Evolutionary conservation across 2,797 vertebrate species (phyloP).

Genomic region (Clarias platycephalus): DNA sequence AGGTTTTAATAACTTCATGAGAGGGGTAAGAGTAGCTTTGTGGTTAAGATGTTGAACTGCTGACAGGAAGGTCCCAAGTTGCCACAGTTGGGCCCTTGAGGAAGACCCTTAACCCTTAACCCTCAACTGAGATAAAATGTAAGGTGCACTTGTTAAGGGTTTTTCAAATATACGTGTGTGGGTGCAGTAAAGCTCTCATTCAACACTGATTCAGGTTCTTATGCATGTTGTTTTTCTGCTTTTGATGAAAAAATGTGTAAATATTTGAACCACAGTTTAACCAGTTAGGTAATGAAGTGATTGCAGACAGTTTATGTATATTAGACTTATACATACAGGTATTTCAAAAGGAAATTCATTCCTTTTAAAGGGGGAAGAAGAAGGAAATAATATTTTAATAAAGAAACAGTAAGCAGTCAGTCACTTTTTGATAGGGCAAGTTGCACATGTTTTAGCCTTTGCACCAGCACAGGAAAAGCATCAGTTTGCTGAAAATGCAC

Average conservation of each 20-base stretch:
- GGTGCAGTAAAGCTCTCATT: background rate
- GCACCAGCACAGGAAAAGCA: slow-evolving; percentile 53
- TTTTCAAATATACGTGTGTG: too few species aligned
- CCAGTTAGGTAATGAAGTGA: too few species aligned
- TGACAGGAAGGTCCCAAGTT: too few species aligned
- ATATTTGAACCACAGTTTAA: background rate
- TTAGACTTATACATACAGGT: background rate
- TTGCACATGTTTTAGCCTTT: background rate
- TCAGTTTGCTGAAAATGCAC: slow-evolving; percentile 66
- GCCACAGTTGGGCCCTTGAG: too few species aligned
- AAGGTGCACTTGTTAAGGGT: too few species aligned
- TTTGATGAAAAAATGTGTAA: background rate
- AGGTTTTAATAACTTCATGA: background rate
- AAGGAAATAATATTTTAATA: background rate
- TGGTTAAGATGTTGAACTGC: too few species aligned
- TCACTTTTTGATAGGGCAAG: background rate
- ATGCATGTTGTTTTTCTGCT: background rate
- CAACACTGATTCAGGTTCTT: background rate
- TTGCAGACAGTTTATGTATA: too few species aligned
- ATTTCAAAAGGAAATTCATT: background rate
- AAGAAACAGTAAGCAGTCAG: background rate
- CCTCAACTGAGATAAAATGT: too few species aligned
- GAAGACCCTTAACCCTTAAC: too few species aligned
- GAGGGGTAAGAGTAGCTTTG: too few species aligned
- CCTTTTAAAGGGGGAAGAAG: background rate